Conservation (phyloP, 2,113 vertebrate genomes). For the rabbit (Oryctolagus cuniculus) region DNA sequence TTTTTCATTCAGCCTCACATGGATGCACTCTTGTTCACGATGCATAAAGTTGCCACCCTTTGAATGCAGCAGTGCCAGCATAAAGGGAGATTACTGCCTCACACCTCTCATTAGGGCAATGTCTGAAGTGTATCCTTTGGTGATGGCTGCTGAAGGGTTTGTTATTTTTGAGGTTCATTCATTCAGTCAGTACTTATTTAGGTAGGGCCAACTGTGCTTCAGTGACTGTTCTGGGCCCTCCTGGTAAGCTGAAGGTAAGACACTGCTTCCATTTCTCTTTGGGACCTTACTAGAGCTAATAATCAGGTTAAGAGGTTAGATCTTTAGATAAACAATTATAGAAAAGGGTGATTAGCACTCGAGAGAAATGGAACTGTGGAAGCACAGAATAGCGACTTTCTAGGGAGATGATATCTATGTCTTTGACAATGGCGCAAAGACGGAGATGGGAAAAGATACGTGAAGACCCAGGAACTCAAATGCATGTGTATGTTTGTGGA, state of each 20-base stretch:
- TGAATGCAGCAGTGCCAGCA: not conserved
- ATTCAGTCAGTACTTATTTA: not conserved
- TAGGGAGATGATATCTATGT: not conserved
- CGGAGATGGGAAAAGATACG: not conserved
- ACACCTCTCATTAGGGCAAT: not conserved
- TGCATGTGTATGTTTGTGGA: not conserved
- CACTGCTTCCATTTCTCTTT: not conserved
- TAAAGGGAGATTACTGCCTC: not conserved
- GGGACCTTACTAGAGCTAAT: not conserved
- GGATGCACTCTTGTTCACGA: not conserved
- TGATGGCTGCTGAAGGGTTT: not conserved
- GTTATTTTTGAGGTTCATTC: not conserved
- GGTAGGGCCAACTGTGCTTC: not conserved
- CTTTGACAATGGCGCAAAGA: not conserved
- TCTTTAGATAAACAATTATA: not conserved
- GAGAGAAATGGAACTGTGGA: not conserved
- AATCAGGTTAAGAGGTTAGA: slow-evolving; percentile 17
- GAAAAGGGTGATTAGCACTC: not conserved
- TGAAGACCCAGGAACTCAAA: not conserved
- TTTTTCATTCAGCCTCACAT: not conserved
- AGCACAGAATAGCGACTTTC: not conserved
- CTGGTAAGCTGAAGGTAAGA: not conserved
- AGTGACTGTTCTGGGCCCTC: not conserved
- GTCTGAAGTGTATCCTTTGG: not conserved
- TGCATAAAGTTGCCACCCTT: not conserved